Conservation (phyloP, 1,140 invertebrate genomes). For the Heliconius himera region DNA sequence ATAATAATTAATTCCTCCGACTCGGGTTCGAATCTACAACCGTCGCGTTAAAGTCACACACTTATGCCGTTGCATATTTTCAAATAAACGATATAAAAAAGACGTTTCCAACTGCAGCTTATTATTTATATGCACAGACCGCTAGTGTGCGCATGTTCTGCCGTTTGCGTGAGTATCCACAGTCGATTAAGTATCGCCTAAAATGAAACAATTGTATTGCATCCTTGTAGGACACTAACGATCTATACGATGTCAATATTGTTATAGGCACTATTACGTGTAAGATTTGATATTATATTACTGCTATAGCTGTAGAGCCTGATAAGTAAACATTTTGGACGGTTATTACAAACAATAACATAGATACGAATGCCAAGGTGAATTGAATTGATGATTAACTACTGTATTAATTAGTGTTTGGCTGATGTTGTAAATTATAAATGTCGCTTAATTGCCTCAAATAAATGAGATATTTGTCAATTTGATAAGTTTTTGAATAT, state of each 20-base stretch:
- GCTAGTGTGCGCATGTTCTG: constrained; percentile 38
- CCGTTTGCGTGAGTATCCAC: constrained; percentile 51
- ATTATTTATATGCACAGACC: no score
- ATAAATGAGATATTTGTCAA: no score
- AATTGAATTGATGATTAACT: not conserved
- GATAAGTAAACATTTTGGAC: constrained; percentile 13
- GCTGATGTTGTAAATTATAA: no score
- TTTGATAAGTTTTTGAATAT: no score
- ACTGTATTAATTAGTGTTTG: not conserved
- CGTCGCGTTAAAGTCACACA: no score
- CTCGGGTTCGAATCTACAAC: no score
- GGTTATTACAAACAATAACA: constrained; percentile 10
- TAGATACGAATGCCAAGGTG: constrained; percentile 8
- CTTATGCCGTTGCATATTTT: no score
- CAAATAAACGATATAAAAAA: no score
- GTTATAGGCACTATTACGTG: not conserved
- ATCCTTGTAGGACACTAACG: constrained; percentile 44
- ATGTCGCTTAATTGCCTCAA: no score
- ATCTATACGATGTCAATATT: constrained; percentile 17
- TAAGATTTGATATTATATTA: constrained; percentile 1
- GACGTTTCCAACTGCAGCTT: no score
- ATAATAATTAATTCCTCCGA: no score
- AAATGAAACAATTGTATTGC: constrained; percentile 55
- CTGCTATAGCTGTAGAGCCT: not conserved
- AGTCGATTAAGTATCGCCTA: constrained; percentile 57